Percentiles rank a stretch among this genome's conserved stretches.
These are phyloP conservation scores for Hylia prasina DNA, from an alignment of 2,113 vertebrate genomes.

Conservation along the genomic window DNA sequence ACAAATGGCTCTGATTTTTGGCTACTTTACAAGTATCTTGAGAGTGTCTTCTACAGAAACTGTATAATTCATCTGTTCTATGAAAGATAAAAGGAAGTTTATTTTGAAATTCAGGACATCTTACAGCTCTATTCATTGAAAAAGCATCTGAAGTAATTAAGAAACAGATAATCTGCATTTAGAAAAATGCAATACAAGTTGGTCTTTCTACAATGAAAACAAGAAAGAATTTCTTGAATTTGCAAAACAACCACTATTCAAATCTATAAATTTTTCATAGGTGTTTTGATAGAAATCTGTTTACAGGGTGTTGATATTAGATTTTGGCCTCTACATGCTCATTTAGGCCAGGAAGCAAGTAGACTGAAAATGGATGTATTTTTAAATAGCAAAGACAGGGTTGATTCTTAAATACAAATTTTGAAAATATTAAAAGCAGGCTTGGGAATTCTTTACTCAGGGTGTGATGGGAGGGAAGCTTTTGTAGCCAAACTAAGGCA, in stretches of 20 bases:
- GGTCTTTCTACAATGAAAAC: slow-evolving; percentile 59
- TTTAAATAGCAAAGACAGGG: not conserved
- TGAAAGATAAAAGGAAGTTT: not conserved
- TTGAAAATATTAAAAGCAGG: not conserved
- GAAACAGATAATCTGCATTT: slow-evolving; percentile 13
- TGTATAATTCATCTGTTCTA: not conserved
- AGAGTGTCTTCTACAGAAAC: not conserved
- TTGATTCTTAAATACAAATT: not conserved
- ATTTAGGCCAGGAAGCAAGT: not conserved
- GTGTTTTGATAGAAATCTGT: slow-evolving; percentile 17
- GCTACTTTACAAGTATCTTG: not conserved
- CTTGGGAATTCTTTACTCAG: not conserved
- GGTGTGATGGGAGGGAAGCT: not conserved
- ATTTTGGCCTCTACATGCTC: not conserved
- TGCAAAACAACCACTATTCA: slow-evolving; percentile 17
- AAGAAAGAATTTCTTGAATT: slow-evolving; percentile 43
- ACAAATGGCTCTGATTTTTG: not conserved
- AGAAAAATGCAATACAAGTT: slow-evolving; percentile 14
- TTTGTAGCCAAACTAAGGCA: not conserved
- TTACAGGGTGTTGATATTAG: not conserved
- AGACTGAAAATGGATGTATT: not conserved
- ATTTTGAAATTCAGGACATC: not conserved
- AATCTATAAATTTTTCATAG: slow-evolving; percentile 7
- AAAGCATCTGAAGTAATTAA: slow-evolving; percentile 25
- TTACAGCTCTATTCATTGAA: not conserved